A percentile compares a stretch with the other conserved stretches of the same genome.
Conservation (phyloP, 1,140 invertebrate species). For the Polypedilum pembai region DNA sequence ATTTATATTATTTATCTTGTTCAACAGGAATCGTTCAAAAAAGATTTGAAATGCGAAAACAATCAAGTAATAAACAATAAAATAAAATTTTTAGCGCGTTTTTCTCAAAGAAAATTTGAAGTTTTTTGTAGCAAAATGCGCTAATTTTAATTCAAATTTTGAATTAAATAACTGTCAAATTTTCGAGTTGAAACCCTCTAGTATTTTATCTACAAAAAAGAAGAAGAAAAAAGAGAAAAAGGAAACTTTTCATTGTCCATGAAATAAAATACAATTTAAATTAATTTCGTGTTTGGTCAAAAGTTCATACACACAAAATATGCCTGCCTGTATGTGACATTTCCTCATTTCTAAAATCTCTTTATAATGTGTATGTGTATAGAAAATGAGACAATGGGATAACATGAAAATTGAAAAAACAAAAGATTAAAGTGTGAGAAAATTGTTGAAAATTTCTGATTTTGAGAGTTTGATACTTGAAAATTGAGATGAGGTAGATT, state of each 20-base stretch:
- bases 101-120: too few relatives aligned
- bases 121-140: too few relatives aligned
- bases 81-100: too few relatives aligned
- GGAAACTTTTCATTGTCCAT: not conserved
- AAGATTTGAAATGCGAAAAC: too few relatives aligned
- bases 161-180: too few relatives aligned
- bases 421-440: not conserved
- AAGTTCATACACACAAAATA: not conserved
- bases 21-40: too few relatives aligned
- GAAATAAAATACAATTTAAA: not conserved
- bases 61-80: too few relatives aligned
- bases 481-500: not conserved
- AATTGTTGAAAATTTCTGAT: not conserved
- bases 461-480: not conserved
- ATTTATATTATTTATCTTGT: too few relatives aligned
- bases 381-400: not conserved
- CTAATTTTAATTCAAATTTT: too few relatives aligned
- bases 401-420: slow-evolving; percentile 5
- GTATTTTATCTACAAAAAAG: too few relatives aligned
- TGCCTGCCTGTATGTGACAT: not conserved
- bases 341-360: not conserved
- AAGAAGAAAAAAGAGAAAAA: not conserved
- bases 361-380: not conserved
- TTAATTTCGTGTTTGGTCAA: not conserved
- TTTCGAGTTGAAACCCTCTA: too few relatives aligned